Percentiles rank a stretch among this genome's conserved stretches.
Evolutionary conservation across 2,113 vertebrate genomes (phyloP).

Genomic region (Odocoileus hemionus): DNA sequence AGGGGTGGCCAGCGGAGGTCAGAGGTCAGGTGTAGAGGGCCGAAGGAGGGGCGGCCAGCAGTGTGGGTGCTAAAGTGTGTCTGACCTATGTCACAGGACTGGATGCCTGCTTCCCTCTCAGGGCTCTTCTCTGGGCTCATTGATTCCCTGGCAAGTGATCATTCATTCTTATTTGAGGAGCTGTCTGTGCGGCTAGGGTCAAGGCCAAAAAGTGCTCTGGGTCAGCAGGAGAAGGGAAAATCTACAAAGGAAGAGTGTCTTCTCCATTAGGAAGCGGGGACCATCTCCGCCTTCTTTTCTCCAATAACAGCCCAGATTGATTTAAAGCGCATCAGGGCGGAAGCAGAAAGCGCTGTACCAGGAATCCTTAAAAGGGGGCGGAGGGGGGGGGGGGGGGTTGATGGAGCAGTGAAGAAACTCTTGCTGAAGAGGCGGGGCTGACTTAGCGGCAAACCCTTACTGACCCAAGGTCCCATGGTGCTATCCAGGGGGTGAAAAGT

Average conservation of each 20-base stretch:
- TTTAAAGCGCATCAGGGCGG: neutral
- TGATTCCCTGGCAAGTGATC: neutral
- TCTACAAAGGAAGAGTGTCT: neutral
- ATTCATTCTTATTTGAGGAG: slow-evolving; percentile 8
- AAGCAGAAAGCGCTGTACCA: neutral
- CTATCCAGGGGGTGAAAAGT: neutral
- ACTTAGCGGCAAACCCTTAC: neutral
- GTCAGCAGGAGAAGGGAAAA: neutral
- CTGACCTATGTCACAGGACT: neutral
- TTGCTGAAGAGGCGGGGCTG: neutral
- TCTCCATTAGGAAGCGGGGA: neutral
- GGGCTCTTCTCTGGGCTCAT: neutral
- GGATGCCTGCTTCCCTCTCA: neutral
- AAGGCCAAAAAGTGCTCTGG: neutral
- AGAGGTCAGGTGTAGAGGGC: neutral
- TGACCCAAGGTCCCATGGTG: neutral
- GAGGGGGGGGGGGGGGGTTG: no score
- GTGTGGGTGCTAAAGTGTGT: neutral
- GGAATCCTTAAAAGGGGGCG: neutral
- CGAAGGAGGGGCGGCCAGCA: neutral
- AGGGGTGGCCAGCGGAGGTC: neutral
- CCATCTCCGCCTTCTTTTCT: neutral
- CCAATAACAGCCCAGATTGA: neutral
- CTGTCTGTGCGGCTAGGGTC: neutral
- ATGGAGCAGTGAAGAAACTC: neutral